Conservation (phyloP, 2,888 invertebrate genomes). For the Zhengitettix transpicula region DNA sequence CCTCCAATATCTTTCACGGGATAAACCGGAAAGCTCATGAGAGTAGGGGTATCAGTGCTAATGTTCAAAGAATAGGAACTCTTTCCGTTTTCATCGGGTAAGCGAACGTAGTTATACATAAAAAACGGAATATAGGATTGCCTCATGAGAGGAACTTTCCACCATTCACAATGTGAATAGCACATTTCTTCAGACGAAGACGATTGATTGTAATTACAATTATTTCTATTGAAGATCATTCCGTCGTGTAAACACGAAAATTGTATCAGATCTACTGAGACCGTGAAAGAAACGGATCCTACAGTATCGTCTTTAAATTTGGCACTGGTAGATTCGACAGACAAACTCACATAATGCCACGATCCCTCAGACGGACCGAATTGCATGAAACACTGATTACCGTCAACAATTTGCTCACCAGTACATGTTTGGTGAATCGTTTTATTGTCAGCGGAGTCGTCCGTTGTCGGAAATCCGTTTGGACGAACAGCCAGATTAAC, state of each 20-base stretch:
- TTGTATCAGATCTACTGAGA: not conserved
- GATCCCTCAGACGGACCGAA: conserved; percentile 16
- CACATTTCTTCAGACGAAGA: not conserved
- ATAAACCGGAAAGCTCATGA: conserved; percentile 51
- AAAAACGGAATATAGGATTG: conserved; percentile 59
- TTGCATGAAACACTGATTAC: conserved; percentile 14
- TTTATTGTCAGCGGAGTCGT: not conserved
- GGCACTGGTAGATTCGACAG: not conserved
- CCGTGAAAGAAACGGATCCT: not conserved
- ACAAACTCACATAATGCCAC: conserved; percentile 17
- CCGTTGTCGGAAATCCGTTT: not conserved
- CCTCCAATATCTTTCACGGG: conserved; percentile 65
- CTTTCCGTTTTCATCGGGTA: conserved; percentile 38
- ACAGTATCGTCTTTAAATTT: not conserved
- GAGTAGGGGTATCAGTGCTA: conserved; percentile 42
- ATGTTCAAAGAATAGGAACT: conserved; percentile 38
- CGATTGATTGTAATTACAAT: not conserved
- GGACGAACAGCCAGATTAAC: not conserved
- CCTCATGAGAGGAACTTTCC: conserved; percentile 25
- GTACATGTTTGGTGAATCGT: not conserved
- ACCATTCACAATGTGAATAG: conserved; percentile 4
- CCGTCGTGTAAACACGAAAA: not conserved
- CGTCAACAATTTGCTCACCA: not conserved
- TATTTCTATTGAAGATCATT: not conserved
- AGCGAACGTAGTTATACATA: conserved; percentile 55